These are phyloP conservation scores for Beris chalybata DNA, from an alignment of 2,888 invertebrate species.

Conservation along the genomic window DNA sequence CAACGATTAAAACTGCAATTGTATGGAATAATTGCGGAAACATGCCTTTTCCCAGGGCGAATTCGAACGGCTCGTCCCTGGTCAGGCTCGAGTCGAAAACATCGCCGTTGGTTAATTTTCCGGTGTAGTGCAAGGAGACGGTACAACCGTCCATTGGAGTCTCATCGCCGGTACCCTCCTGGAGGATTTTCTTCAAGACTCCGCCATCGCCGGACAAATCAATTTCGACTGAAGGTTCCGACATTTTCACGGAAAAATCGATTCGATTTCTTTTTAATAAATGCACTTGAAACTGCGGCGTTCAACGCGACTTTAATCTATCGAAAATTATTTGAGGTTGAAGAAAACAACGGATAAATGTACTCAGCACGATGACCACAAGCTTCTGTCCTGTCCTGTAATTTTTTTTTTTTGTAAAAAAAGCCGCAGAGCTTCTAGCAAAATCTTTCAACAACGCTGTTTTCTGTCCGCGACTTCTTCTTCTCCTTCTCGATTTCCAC, in stretches of 20 bases:
- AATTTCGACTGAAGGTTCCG: conserved; percentile 41
- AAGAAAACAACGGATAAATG: too few relatives aligned
- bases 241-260: conserved; percentile 4
- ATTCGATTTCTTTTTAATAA: too few relatives aligned
- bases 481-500: not conserved
- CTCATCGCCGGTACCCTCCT: conserved; percentile 73
- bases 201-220: conserved; percentile 53
- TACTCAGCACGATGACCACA: too few relatives aligned
- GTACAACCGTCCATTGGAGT: conserved; percentile 71
- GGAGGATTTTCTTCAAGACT: conserved; percentile 50
- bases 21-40: not conserved
- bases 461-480: not conserved
- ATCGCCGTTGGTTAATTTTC: conserved; percentile 81
- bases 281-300: too few relatives aligned
- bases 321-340: too few relatives aligned
- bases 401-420: not conserved
- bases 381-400: too few relatives aligned
- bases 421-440: conserved; percentile 22
- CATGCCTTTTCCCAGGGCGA: conserved; percentile 81
- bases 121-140: conserved; percentile 84
- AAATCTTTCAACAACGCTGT: conserved; percentile 3
- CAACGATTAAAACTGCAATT: conserved; percentile 32
- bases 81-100: conserved; percentile 91
- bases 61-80: conserved; percentile 81
- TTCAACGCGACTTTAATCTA: too few relatives aligned